Percentiles rank a stretch among this genome's conserved stretches.
phyloP scores from a whole-genome alignment of 2,797 vertebrate genomes.

The Eurystomus glaucurus region DNA sequence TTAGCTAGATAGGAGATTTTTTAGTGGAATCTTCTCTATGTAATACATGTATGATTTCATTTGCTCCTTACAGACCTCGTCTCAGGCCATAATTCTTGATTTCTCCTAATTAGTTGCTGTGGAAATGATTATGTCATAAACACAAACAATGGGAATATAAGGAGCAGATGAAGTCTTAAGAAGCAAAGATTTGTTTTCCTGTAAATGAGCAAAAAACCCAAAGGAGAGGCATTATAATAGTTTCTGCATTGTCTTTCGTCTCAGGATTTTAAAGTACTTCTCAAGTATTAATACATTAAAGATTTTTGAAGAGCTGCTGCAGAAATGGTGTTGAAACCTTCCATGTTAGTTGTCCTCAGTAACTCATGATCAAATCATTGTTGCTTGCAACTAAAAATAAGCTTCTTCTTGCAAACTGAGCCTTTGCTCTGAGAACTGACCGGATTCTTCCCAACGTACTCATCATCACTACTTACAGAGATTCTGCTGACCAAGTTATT shows the following conservation, averaged over 20 bases:
- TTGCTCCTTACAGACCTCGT: constrained; percentile 49
- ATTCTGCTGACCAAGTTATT: constrained; percentile 29
- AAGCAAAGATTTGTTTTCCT: constrained; percentile 78
- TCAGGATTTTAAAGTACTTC: constrained; percentile 50
- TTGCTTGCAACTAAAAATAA: background rate
- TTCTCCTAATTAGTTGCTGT: constrained; percentile 77
- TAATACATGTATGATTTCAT: constrained; percentile 34
- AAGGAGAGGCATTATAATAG: constrained; percentile 42
- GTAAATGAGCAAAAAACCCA: constrained; percentile 70
- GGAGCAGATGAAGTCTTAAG: constrained; percentile 76
- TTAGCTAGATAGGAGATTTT: background rate
- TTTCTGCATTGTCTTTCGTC: constrained; percentile 57
- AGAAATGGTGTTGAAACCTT: constrained; percentile 59
- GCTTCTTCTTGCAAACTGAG: constrained; percentile 5
- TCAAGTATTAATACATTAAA: constrained; percentile 49
- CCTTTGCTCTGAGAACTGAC: background rate
- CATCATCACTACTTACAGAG: background rate
- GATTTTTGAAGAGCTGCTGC: constrained; percentile 38
- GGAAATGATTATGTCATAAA: constrained; percentile 75
- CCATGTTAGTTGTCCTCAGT: constrained; percentile 32
- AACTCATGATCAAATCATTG: constrained; percentile 27
- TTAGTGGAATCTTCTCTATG: background rate
- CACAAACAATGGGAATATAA: constrained; percentile 70
- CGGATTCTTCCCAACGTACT: background rate
- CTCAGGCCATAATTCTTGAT: constrained; percentile 63